phyloP scores from a whole-genome alignment of 2,113 vertebrate species.

The Scophthalmus maximus region DNA sequence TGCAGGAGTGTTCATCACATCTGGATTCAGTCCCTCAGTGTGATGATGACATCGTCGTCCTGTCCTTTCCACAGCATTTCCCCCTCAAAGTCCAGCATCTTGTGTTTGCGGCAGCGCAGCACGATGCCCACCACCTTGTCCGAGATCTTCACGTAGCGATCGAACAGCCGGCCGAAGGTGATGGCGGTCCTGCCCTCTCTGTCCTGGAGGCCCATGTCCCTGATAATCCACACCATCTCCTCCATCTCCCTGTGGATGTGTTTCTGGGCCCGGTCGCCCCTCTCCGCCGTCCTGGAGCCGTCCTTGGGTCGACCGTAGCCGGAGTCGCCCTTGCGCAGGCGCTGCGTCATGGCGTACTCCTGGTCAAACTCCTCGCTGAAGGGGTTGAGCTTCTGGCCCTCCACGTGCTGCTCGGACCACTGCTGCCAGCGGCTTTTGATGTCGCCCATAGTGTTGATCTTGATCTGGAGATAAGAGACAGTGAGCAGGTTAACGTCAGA shows the following conservation, averaged over 20 bases:
- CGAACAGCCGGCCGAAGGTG: slow-evolving; percentile 83
- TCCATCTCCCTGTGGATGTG: slow-evolving; percentile 86
- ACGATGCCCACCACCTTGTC: slow-evolving; percentile 88
- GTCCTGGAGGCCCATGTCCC: slow-evolving; percentile 77
- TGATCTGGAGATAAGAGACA: slow-evolving; percentile 66
- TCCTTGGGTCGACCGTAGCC: slow-evolving; percentile 86
- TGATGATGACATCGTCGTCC: slow-evolving; percentile 83
- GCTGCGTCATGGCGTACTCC: slow-evolving; percentile 81
- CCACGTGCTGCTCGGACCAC: slow-evolving; percentile 79
- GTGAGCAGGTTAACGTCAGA: background rate
- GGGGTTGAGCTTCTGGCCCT: slow-evolving; percentile 85
- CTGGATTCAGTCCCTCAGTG: slow-evolving; percentile 67
- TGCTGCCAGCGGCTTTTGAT: slow-evolving; percentile 83
- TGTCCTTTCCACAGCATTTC: slow-evolving; percentile 88
- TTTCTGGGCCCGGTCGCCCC: slow-evolving; percentile 82
- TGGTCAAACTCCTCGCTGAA: slow-evolving; percentile 87
- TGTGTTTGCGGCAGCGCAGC: slow-evolving; percentile 86
- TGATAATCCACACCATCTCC: slow-evolving; percentile 86
- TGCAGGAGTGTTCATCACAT: background rate
- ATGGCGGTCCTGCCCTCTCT: slow-evolving; percentile 68
- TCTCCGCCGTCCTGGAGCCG: slow-evolving; percentile 83
- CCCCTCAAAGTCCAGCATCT: slow-evolving; percentile 85
- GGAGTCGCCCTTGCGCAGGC: slow-evolving; percentile 82
- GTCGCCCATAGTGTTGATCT: slow-evolving; percentile 74
- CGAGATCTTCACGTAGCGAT: slow-evolving; percentile 86